A percentile compares a stretch with the other conserved stretches of the same genome.
These are phyloP conservation scores for Holotrichia oblita DNA, from an alignment of 1,140 invertebrate genomes.

Conservation along the genomic window DNA sequence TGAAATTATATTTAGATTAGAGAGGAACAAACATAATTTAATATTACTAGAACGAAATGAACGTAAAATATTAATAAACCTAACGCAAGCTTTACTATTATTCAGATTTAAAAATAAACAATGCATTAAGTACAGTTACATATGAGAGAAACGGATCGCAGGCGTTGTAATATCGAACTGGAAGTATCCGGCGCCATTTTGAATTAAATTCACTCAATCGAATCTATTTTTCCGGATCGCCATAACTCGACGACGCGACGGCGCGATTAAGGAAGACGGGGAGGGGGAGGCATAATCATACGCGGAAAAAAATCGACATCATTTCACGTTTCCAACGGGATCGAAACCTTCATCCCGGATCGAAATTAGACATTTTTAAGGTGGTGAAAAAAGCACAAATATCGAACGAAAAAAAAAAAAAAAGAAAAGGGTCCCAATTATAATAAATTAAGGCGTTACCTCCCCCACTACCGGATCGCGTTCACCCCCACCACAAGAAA, in stretches of 20 bases:
- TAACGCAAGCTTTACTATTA: too few species aligned
- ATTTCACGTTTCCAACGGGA: not conserved
- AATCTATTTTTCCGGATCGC: not conserved
- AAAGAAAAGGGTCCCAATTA: not conserved
- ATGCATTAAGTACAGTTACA: too few species aligned
- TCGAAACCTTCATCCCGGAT: not conserved
- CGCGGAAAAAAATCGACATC: not conserved
- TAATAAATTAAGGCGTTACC: conserved; percentile 22
- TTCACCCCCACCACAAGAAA: conserved; percentile 16
- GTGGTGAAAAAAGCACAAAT: not conserved
- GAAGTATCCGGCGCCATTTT: conserved; percentile 16
- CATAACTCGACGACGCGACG: not conserved
- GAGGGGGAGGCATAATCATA: too few species aligned
- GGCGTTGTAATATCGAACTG: not conserved
- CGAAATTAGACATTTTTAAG: not conserved
- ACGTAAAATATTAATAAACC: too few species aligned
- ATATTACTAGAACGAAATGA: too few species aligned
- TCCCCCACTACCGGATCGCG: not conserved
- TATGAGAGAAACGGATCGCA: too few species aligned
- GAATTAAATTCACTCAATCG: conserved; percentile 24
- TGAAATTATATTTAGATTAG: too few species aligned
- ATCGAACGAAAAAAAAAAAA: not conserved
- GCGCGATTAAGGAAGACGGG: not conserved
- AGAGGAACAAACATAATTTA: too few species aligned
- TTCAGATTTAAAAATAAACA: too few species aligned